Evolutionary conservation across 2,888 invertebrate genomes (phyloP).

Genomic region (Drosophila picticornis): DNA sequence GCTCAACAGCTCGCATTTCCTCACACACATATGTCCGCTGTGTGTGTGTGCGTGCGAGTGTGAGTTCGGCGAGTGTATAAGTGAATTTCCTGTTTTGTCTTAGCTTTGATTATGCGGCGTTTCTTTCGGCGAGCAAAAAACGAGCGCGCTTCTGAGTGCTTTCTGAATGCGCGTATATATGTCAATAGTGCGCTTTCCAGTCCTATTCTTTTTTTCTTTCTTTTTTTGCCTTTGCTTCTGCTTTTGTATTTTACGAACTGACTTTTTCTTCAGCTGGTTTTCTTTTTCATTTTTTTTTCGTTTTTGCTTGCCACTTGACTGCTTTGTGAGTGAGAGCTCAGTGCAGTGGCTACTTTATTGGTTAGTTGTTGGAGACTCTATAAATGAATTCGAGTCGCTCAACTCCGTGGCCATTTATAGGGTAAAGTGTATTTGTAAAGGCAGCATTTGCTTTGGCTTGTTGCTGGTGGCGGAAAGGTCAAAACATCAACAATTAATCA

Average conservation of each 20-base stretch:
- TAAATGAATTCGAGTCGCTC: constrained; percentile 49
- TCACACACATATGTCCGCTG: constrained; percentile 33
- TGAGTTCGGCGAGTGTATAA: constrained; percentile 59
- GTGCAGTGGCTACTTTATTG: constrained; percentile 46
- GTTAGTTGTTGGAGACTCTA: constrained; percentile 22
- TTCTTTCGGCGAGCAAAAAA: constrained; percentile 50
- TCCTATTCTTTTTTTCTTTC: constrained; percentile 52
- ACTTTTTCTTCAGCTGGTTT: constrained; percentile 58
- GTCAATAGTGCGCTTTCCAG: constrained; percentile 85
- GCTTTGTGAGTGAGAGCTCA: constrained; percentile 60
- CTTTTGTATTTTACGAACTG: constrained; percentile 31
- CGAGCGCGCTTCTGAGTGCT: constrained; percentile 55
- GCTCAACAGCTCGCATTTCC: constrained; percentile 78
- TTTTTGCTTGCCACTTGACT: constrained; percentile 72
- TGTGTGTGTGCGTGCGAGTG: constrained; percentile 17
- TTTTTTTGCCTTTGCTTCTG: constrained; percentile 38
- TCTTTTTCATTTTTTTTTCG: constrained; percentile 23
- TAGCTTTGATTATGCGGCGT: constrained; percentile 75
- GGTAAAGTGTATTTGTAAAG: constrained; percentile 13
- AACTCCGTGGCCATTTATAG: constrained; percentile 16
- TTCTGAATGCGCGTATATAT: constrained; percentile 77
- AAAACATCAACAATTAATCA: constrained; percentile 65
- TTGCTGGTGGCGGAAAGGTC: constrained; percentile 50
- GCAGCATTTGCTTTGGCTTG: constrained; percentile 29
- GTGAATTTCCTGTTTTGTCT: constrained; percentile 81